Base-by-base conservation (phyloP, 2,797 vertebrate genomes). In the Eospalax fontanierii region DNA sequence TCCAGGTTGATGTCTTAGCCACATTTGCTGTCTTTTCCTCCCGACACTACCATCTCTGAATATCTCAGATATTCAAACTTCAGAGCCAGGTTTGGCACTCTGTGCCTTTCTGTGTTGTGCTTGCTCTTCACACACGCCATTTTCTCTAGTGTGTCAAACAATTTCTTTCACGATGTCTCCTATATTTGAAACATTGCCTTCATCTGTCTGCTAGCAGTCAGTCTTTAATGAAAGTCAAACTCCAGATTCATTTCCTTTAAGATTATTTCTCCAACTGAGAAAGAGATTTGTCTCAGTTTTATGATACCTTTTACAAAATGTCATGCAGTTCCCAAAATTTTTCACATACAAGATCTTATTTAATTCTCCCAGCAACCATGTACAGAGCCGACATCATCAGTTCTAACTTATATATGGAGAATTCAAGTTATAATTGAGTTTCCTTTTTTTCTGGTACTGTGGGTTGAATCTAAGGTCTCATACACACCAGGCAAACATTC, bases 221-320 rank as follows among this genome's bases (percentile, higher is more conserved):
- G 54, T 90, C n/a, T 92, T 89, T 87, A 95, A 46, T 66, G n/a
- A 73, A 92, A 93, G 73, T 71, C 35, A 54, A 73, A 84, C 12
- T 87, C 16, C 21, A 90, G 78, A 82, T 61, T 78, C 24, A 73
- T 78, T 95, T 95, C 10, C 84, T 95, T 43, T 88, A 78, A 92
- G 65, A 81, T 38, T 66, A 28, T 71, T 95, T 92, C 63, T 90
- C 66, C 85, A 89, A 70, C 61, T 74, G 46, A 50, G 66, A 79
- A 96, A 76, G 38, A 54, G 24, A 54, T 92, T 76, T 95, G 85
- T 85, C 68, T 46, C 73, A 78, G 78, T 89, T 96, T 95, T 87
- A 54, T 63, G 12, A 73, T 85, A 61, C 21, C 46, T 4, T 95
- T 97, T 89, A 84, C 65, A 83, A 92, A 96, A 80, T 92, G 63